Percentiles rank a stretch among this genome's conserved stretches.
These are phyloP conservation scores for Hylomyscus alleni DNA, from an alignment of 2,797 vertebrate species.

Conservation along the genomic window DNA sequence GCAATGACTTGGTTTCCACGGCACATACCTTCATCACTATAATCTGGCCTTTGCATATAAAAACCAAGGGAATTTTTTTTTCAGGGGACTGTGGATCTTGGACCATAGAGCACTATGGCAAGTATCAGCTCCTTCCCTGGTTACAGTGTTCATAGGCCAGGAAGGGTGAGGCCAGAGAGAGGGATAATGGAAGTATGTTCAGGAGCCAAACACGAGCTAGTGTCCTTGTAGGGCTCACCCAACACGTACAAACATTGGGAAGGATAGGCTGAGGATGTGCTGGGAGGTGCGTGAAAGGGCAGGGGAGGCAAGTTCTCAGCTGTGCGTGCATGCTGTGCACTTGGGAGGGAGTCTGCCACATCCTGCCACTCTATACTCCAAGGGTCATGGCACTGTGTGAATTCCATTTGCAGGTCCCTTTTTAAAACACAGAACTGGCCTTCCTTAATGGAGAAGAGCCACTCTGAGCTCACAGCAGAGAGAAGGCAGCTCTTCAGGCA, in stretches of 20 bases:
- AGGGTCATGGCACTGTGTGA: constrained; percentile 73
- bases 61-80: neutral
- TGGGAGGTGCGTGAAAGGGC: neutral
- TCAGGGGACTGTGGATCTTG: neutral
- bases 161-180: neutral
- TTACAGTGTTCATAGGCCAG: neutral
- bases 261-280: neutral
- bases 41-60: neutral
- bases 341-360: neutral
- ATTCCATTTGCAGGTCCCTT: constrained; percentile 77
- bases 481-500: neutral
- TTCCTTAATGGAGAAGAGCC: constrained; percentile 68
- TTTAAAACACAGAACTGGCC: constrained; percentile 71
- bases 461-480: neutral
- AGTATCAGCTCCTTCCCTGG: neutral
- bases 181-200: neutral
- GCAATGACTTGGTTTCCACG: neutral
- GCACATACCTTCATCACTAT: neutral
- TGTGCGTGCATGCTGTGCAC: neutral
- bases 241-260: neutral
- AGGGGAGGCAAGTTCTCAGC: neutral
- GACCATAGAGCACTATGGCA: neutral
- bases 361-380: neutral
- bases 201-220: neutral
- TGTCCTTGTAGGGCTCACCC: neutral